Base-by-base conservation (phyloP, 2,113 vertebrate genomes). In the Apodemus sylvaticus region DNA sequence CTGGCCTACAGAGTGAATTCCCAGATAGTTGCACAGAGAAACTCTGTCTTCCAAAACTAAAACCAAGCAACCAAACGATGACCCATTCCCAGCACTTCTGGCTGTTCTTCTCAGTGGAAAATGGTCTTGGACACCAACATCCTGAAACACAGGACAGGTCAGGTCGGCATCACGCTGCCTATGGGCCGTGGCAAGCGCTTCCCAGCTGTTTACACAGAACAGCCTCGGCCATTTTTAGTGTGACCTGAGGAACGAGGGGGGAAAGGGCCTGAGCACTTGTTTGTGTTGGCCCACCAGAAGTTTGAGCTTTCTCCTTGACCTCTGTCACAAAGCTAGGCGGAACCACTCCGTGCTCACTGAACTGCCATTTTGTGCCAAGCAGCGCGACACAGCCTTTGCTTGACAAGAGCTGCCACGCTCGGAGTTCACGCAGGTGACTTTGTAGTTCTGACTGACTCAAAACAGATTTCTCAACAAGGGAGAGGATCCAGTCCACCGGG, bases 191-290 rank as follows among this genome's bases (percentile, higher is more conserved):
- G 42, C 64, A 88, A 53, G 17, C 77, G 60, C 71, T 76, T 42
- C 73, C 94, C 48, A 97, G 10, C 53, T 16, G 78, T 66, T 82
- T 26, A 92, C 53, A 94, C 91, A 90, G n/a, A 94, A 86, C 4
- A 73, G 16, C 87, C 66, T 42, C 82, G 55, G 36, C 3, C 20
- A 82, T 7, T 39, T 39, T 22, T 45, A 94, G 29, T 55, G 53
- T 64, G 36, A 86, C 81, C 45, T 87, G n/a, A 51, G 8, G 26
- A 86, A 81, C 39, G 92, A 62, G 5, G 51, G n/a, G 6, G 45
- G 62, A 93, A 66, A 77, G 10, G 62, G 91, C 79, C 74, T 66
- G 62, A 90, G 66, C 70, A 92, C 77, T 94, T 68, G 64, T 12
- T 8, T 64, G 78, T 31, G 77, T 66, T 85, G 77, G 48, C 19